phyloP scores from a whole-genome alignment of 2,888 invertebrate genomes.

The Lepeophtheirus nordmannii region DNA sequence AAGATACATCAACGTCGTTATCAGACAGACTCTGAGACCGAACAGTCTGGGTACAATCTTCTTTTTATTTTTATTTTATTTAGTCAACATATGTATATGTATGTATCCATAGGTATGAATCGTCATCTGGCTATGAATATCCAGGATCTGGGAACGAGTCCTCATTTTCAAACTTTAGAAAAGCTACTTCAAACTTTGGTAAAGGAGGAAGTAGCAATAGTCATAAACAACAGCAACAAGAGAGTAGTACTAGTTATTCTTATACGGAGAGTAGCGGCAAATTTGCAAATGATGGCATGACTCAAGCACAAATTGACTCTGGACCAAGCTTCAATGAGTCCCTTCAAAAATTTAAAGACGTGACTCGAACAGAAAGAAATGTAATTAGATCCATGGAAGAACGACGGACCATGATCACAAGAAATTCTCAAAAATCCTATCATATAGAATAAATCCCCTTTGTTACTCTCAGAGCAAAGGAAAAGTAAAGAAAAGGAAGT shows the following conservation, averaged over 20 bases:
- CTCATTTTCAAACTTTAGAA: not conserved
- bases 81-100: not conserved
- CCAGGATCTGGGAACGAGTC: not conserved
- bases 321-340: constrained; percentile 29
- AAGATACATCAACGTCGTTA: constrained; percentile 15
- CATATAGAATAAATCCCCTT: constrained; percentile 20
- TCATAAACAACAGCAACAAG: not conserved
- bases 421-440: constrained; percentile 24
- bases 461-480: not conserved
- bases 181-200: not conserved
- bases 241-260: not conserved
- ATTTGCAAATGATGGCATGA: not conserved
- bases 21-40: constrained; percentile 24
- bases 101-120: not conserved
- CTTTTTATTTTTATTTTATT: not conserved
- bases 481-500: too few relatives aligned
- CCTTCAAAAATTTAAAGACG: constrained; percentile 27
- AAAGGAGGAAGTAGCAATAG: not conserved
- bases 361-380: not conserved
- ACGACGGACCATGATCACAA: constrained; percentile 21
- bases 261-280: not conserved
- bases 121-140: not conserved
- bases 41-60: constrained; percentile 23
- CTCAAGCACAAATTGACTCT: constrained; percentile 25
- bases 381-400: constrained; percentile 19